Evolutionary conservation across 2,113 vertebrate genomes (phyloP).

Genomic region (Coregonus clupeaformis): DNA sequence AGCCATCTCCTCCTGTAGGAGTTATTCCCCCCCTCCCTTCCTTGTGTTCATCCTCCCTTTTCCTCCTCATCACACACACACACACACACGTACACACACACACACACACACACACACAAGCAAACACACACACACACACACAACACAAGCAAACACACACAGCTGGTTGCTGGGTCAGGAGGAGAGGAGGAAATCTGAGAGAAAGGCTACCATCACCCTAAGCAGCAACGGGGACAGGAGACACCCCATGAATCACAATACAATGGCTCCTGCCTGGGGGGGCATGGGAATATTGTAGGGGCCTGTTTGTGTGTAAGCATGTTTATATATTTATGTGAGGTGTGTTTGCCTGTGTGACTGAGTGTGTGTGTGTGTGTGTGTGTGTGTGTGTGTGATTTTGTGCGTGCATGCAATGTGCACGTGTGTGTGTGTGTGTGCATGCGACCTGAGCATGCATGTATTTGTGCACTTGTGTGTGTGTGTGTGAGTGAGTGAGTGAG

Average conservation of each 20-base stretch:
- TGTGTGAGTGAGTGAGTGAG: neutral
- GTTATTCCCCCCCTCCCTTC: constrained; percentile 38
- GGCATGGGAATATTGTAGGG: constrained; percentile 23
- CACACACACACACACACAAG: too few species aligned
- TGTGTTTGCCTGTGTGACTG: constrained; percentile 6
- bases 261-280: constrained; percentile 55
- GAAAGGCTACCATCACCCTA: constrained; percentile 62
- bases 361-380: neutral
- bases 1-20: constrained; percentile 17
- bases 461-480: neutral
- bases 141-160: constrained; percentile 15
- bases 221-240: constrained; percentile 55
- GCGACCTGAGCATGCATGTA: too few species aligned
- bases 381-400: too few species aligned
- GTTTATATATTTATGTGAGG: constrained; percentile 12
- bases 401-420: too few species aligned
- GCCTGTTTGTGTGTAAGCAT: constrained; percentile 28
- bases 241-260: constrained; percentile 71
- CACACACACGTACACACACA: too few species aligned
- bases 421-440: too few species aligned
- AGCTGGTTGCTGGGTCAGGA: constrained; percentile 73
- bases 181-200: constrained; percentile 58
- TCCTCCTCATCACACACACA: constrained; percentile 38
- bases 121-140: too few species aligned
- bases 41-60: constrained; percentile 34